Percentiles rank a stretch among this genome's conserved stretches.
Evolutionary conservation across 2,888 invertebrate genomes (phyloP).

Genomic region (Magallana nippona): DNA sequence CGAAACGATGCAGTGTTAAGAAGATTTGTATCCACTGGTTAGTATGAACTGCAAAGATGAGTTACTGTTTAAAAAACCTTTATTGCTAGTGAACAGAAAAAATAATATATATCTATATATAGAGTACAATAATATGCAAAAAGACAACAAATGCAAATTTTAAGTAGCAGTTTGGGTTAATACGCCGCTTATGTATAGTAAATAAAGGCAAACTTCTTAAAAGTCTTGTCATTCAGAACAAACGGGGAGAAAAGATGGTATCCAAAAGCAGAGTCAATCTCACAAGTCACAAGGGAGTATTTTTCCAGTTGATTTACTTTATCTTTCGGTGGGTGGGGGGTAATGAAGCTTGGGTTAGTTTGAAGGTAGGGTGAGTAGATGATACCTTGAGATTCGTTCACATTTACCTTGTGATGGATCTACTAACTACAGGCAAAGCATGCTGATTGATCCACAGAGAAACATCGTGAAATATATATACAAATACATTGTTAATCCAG

Average conservation of each 20-base stretch:
- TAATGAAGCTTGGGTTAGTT: constrained; percentile 17
- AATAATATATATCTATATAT: not conserved
- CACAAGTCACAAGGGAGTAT: not conserved
- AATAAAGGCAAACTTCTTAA: constrained; percentile 4
- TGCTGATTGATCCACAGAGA: constrained; percentile 8
- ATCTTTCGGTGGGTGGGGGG: not conserved
- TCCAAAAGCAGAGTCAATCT: constrained; percentile 15
- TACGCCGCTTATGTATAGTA: not conserved
- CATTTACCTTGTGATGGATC: not conserved
- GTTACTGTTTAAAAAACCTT: constrained; percentile 12
- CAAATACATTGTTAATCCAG: constrained; percentile 13
- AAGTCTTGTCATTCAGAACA: not conserved
- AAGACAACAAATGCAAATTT: constrained; percentile 30
- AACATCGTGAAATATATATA: not conserved
- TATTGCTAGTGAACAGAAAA: constrained; percentile 32
- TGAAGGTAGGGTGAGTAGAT: constrained; percentile 4
- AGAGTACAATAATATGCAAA: constrained; percentile 28
- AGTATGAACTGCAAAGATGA: constrained; percentile 32
- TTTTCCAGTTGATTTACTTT: not conserved
- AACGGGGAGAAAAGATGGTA: not conserved
- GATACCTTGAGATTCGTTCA: constrained; percentile 1
- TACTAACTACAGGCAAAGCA: constrained; percentile 20
- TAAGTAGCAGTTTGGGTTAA: constrained; percentile 21
- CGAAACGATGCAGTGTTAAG: constrained; percentile 33
- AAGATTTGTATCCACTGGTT: constrained; percentile 24